Evolutionary conservation across 2,888 invertebrate genomes (phyloP).

Genomic region (Drosophila subquinaria): DNA sequence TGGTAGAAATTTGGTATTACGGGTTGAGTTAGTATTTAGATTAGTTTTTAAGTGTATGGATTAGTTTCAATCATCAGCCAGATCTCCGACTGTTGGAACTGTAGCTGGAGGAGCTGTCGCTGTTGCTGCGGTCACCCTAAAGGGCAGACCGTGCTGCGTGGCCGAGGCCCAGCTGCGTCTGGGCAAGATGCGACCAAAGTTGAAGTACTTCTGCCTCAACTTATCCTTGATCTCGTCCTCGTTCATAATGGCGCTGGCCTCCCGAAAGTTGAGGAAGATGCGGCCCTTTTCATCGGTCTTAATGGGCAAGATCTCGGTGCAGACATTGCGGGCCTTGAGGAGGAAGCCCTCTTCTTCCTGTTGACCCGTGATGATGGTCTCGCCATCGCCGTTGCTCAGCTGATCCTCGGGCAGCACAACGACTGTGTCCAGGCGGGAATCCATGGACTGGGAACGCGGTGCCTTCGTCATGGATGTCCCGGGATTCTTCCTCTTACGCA

Average conservation of each 20-base stretch:
- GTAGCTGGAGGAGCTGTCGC: constrained; percentile 54
- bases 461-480: constrained; percentile 85
- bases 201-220: constrained; percentile 84
- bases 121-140: constrained; percentile 62
- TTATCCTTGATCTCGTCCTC: constrained; percentile 85
- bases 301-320: constrained; percentile 85
- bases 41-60: not conserved
- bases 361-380: constrained; percentile 11
- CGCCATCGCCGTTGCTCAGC: constrained; percentile 35
- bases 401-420: constrained; percentile 48
- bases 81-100: constrained; percentile 65
- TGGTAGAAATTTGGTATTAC: constrained; percentile 12
- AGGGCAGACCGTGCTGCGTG: constrained; percentile 80
- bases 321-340: constrained; percentile 84
- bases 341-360: constrained; percentile 82
- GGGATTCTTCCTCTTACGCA: constrained; percentile 87
- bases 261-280: constrained; percentile 85
- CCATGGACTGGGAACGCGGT: constrained; percentile 86
- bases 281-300: constrained; percentile 85
- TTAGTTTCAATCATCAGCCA: constrained; percentile 68
- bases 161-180: constrained; percentile 84
- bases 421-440: constrained; percentile 79
- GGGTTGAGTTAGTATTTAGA: constrained; percentile 1
- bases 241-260: constrained; percentile 85
- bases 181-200: constrained; percentile 83